Evolutionary conservation across 2,113 vertebrate species (phyloP), one percentile per base, ranked within the genome.

Genomic region (Varanus komodoensis): DNA sequence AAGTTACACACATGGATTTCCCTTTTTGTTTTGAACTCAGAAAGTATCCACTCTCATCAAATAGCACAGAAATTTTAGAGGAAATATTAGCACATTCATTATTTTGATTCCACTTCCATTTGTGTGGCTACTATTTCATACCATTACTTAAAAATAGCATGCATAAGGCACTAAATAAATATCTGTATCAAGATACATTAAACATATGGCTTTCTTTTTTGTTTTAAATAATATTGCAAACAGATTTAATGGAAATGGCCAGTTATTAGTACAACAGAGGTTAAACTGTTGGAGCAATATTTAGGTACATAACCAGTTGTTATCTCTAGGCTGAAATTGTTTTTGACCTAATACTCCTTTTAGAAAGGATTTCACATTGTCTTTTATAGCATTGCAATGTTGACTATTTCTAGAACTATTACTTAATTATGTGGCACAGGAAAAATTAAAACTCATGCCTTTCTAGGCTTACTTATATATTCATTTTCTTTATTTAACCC

Each of bases 11-110:
- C 8, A 82, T 29, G 38, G 3, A 50, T 71, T 86, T 89, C 38
- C 67, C 48, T 79, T 85, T 89, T 48, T 80, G 64, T 90, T 90
- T 75, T 64, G 80, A 78, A 75, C 21, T 71, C 25, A 57, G n/a
- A 86, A 54, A 75, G 91, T 89, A 92, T 92, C 74, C 69, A 77
- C 17, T 6, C 81, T 82, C 44, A 2, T 84, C 19, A 79, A 91
- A 73, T 82, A 92, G 27, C 23, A 92, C 1, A 61, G 67, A 3
- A 25, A 8, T 77, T 92, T 87, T 93, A 6, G 2, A 0, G 78
- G 91, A 61, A 87, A 1, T 73, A 61, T 89, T 91, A 92, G 93
- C 57, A 4, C 80, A 74, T 34, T 84, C 48, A 68, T 87, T 89
- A 67, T 6, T 69, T 87, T 79, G 44, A 83, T 78, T 88, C 74